Base-by-base conservation (phyloP, 2,797 vertebrate genomes). In the Spondyliosoma cantharus region DNA sequence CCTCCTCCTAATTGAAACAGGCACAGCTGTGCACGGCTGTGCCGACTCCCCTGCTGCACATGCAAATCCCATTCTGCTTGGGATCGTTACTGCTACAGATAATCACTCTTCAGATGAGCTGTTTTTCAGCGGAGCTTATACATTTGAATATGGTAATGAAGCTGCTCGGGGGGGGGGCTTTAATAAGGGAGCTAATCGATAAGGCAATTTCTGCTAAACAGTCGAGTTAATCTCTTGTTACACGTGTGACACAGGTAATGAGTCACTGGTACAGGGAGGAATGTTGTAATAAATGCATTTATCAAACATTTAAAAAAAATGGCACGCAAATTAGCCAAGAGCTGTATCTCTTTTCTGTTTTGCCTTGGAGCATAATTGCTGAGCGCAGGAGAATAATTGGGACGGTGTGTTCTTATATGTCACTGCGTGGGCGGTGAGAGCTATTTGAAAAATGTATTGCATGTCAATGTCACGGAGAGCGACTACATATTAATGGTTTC, bases 171-270 rank as follows among this genome's bases (percentile, higher is more conserved):
- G 83, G 60, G 80, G 69, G 84, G 66, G 46, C 68, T 79, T 67
- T 90, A 88, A 90, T 89, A 85, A 87, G 81, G 45, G 50, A 74
- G 52, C 73, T 85, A 90, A 93, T 91, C 85, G 72, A 92, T 92
- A 89, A 82, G 72, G 78, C 82, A 91, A 88, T 90, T 90, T 79
- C 46, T 67, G 72, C 71, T 87, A 84, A 91, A 87, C 81, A 78
- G 88, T 67, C 11, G 48, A 74, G 83, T 87, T 89, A 80, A 90
- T 90, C 73, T 89, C 61, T 63, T 78, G 75, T 76, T 83, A 57
- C 65, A 79, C 6, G 15, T 48, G 74, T 72, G 76, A 84, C 50
- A 78, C 78, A 78, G 76, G 84, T 83, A 89, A 86, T 80, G 74
- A 88, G 61, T 81, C 64, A 52, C 0, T 29, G 43, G 52, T 32